Evolutionary conservation across 2,113 vertebrate species (phyloP), one percentile per base, ranked within the genome.

Genomic region (Diadophis punctatus): DNA sequence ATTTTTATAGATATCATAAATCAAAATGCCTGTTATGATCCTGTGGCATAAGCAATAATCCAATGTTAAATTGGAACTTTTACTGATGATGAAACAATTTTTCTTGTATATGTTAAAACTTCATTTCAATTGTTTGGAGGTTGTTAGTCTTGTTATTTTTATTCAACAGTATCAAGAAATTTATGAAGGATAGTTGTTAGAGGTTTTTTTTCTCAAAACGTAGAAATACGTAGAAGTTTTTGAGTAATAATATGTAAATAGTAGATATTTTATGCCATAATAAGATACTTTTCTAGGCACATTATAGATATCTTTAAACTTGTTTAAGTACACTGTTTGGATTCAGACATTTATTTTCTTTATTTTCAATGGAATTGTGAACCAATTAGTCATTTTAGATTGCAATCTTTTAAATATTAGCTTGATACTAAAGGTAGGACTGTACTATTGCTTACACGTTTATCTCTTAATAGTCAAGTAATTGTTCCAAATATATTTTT

Each of bases 161-260:
- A 92, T 55, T 95, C 86, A 87, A 43, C 68, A 86, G 87, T 9
- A 95, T 10, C 93, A 87, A 58, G 94, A 92, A 87, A 94, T 91
- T 89, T 84, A 18, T 49, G n/a, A n/a, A 49, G 10, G 46, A 92
- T 94, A 49, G 20, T 92, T 68, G 4, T n/a, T n/a, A n/a, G 49
- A 56, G 94, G 96, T 90, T 94, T 46, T 85, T 95, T 80, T 0
- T 86, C 34, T 93, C 92, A 46, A 39, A 93, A 92, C 30, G 80
- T 90, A 4, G 8, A 94, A 96, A 90, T 52, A 53, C 3, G 4
- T 52, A 58, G 39, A 60, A 49, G 53, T 87, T 92, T 94, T 95
- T 68, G 39, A 91, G 3, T 89, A 53, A 91, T 2, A 0, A 91
- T 93, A 92, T 91, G 60, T 55, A 94, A 80, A 89, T 95, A 87